phyloP scores from a whole-genome alignment of 1,140 invertebrate genomes.

The Psilanteris sp. region DNA sequence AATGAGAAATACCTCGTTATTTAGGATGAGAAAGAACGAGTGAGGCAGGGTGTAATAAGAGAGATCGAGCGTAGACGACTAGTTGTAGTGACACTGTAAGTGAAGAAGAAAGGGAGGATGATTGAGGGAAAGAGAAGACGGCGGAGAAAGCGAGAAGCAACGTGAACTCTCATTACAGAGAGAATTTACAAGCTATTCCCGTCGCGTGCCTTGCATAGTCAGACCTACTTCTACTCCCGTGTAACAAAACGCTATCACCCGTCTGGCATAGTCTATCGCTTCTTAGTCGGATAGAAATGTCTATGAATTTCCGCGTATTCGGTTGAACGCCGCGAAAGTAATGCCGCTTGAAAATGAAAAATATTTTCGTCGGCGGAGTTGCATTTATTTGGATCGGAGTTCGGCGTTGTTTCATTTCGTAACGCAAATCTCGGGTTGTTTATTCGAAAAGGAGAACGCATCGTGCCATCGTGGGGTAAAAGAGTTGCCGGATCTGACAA shows the following conservation, averaged over 20 bases:
- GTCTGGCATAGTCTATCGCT: constrained; percentile 76
- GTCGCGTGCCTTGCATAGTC: constrained; percentile 80
- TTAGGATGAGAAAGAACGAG: constrained; percentile 40
- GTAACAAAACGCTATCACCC: constrained; percentile 70
- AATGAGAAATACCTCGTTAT: constrained; percentile 50
- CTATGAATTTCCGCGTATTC: constrained; percentile 62
- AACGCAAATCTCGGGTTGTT: too few species aligned
- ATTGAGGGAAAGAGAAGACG: constrained; percentile 31
- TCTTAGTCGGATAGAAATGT: constrained; percentile 69
- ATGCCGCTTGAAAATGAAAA: neutral
- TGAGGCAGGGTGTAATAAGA: constrained; percentile 27
- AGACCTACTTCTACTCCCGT: constrained; percentile 74
- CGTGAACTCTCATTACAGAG: constrained; percentile 79
- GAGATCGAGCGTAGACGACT: constrained; percentile 49
- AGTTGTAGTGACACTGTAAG: constrained; percentile 50
- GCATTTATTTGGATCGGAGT: too few species aligned
- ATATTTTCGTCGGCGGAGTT: too few species aligned
- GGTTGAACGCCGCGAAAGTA: constrained; percentile 2
- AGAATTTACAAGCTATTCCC: constrained; percentile 78
- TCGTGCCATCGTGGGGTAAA: too few species aligned
- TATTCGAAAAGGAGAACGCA: too few species aligned
- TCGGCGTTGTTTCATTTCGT: too few species aligned
- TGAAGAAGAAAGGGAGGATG: constrained; percentile 60
- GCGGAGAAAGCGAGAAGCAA: constrained; percentile 61
- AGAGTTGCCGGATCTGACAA: constrained; percentile 15